Percentiles rank a stretch among this genome's conserved stretches.
Conservation (phyloP, 2,888 invertebrate species). For the Hoplodrina blanda region DNA sequence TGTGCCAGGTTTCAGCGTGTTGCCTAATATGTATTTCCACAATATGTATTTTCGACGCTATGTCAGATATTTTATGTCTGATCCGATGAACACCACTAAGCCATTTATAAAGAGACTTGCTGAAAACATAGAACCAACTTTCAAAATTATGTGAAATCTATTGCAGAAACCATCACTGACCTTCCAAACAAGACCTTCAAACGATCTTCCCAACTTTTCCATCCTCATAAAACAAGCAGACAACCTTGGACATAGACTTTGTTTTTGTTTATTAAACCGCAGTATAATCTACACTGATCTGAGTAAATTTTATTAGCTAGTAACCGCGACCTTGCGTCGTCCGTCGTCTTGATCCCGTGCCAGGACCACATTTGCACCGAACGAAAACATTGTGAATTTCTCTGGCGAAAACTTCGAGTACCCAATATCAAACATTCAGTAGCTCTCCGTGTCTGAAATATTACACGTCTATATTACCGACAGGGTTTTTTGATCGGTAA, state of each 20-base stretch:
- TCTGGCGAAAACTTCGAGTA: constrained; percentile 32
- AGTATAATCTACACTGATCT: constrained; percentile 49
- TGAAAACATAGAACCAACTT: not conserved
- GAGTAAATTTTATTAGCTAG: constrained; percentile 66
- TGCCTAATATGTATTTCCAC: too few relatives aligned
- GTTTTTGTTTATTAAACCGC: constrained; percentile 65
- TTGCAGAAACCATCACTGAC: constrained; percentile 2
- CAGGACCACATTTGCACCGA: constrained; percentile 71
- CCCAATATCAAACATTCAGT: constrained; percentile 46
- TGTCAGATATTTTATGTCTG: too few relatives aligned
- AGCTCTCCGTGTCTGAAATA: constrained; percentile 37
- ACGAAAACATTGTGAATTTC: constrained; percentile 40
- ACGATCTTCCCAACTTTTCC: constrained; percentile 40
- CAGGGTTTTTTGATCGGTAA: constrained; percentile 39
- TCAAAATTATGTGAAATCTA: not conserved
- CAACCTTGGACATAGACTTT: constrained; percentile 61
- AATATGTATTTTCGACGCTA: too few relatives aligned
- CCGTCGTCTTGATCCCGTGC: constrained; percentile 74
- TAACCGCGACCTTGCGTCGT: constrained; percentile 79
- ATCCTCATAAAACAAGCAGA: constrained; percentile 58
- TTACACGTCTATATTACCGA: constrained; percentile 39
- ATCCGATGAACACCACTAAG: too few relatives aligned
- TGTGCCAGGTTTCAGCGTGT: too few relatives aligned
- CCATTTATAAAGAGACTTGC: too few relatives aligned
- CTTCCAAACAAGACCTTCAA: constrained; percentile 29